Percentiles rank a stretch among this genome's conserved stretches.
phyloP scores from a whole-genome alignment of 2,797 vertebrate species.

The Acestrorhynchus altus region DNA sequence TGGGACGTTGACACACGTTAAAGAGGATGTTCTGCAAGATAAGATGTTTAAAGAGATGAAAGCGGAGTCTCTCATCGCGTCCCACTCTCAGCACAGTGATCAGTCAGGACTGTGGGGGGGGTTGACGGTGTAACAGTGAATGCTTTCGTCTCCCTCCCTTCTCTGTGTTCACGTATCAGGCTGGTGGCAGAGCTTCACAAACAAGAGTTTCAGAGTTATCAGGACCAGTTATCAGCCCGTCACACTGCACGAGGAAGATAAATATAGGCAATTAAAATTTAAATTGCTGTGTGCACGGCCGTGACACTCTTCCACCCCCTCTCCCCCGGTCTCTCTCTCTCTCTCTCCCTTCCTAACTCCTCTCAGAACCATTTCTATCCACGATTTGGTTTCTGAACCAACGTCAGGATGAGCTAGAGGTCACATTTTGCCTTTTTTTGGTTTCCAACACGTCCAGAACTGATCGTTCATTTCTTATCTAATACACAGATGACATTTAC shows the following conservation, averaged over 20 bases:
- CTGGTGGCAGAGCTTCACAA: conserved; percentile 53
- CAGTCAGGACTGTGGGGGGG: conserved; percentile 48
- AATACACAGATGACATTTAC: no score
- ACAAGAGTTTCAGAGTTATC: conserved; percentile 75
- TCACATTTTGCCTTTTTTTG: no score
- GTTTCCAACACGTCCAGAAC: no score
- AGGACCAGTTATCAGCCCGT: conserved; percentile 78
- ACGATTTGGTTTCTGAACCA: conserved; percentile 25
- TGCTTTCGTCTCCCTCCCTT: conserved; percentile 57
- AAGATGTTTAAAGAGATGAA: conserved; percentile 6
- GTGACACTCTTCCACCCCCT: conserved; percentile 67
- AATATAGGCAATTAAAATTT: conserved; percentile 85
- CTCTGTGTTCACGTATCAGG: conserved; percentile 48
- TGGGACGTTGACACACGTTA: background rate
- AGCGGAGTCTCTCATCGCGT: background rate
- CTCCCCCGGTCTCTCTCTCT: conserved; percentile 44
- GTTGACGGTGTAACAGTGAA: conserved; percentile 67
- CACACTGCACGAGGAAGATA: conserved; percentile 72
- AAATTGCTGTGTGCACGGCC: conserved; percentile 78
- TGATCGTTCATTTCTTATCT: no score
- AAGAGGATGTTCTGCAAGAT: background rate
- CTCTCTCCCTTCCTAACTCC: conserved; percentile 22
- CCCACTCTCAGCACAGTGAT: conserved; percentile 40
- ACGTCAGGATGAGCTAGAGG: background rate
- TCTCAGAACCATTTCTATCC: background rate